Evolutionary conservation across 2,797 vertebrate species (phyloP).

Genomic region (Enteromius viviparus): DNA sequence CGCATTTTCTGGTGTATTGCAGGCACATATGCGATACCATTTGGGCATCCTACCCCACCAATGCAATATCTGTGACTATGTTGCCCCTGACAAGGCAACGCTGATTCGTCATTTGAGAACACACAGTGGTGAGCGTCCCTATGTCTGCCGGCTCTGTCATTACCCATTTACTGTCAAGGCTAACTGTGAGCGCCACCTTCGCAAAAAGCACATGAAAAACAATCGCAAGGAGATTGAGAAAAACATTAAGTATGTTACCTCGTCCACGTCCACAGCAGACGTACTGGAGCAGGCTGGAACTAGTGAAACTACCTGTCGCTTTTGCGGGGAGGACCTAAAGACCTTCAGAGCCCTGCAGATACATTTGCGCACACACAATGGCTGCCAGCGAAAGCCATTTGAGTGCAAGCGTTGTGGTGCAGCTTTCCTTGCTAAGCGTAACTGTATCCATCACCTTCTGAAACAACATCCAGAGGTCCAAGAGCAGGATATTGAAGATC

Average conservation of each 20-base stretch:
- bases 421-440: constrained; percentile 90
- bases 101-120: constrained; percentile 95
- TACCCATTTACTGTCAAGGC: constrained; percentile 98
- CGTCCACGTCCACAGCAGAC: constrained; percentile 76
- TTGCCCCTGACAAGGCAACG: constrained; percentile 94
- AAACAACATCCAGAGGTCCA: constrained; percentile 94
- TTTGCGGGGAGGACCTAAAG: constrained; percentile 90
- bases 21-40: constrained; percentile 93
- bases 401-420: constrained; percentile 92
- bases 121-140: constrained; percentile 95
- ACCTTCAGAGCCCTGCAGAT: constrained; percentile 90
- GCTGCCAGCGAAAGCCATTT: constrained; percentile 91
- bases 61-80: constrained; percentile 97
- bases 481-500: constrained; percentile 90
- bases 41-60: constrained; percentile 92
- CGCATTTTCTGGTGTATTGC: constrained; percentile 87
- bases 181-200: constrained; percentile 96
- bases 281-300: constrained; percentile 80
- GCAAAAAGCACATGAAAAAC: constrained; percentile 96
- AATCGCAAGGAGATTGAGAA: constrained; percentile 96
- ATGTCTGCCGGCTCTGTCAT: constrained; percentile 94
- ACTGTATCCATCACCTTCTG: constrained; percentile 94
- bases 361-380: constrained; percentile 91
- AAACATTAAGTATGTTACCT: constrained; percentile 93
- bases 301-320: constrained; percentile 84